These are phyloP conservation scores for Enteromius argenteus DNA, from an alignment of 2,797 vertebrate species.

Conservation along the genomic window DNA sequence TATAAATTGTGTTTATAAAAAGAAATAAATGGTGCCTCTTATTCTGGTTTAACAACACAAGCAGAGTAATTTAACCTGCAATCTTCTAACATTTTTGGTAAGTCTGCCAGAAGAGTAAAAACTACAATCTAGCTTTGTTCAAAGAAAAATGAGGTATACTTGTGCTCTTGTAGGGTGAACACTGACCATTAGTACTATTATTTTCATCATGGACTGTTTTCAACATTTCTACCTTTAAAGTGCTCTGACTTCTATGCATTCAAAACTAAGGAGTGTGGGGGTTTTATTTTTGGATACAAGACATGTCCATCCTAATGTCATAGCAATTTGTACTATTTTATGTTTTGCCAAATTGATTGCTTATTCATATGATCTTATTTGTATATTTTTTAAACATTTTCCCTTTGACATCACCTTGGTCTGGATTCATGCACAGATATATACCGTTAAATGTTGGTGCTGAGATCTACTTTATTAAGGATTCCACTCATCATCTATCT, in stretches of 20 bases:
- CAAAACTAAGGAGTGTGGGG: not conserved
- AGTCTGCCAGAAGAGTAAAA: not conserved
- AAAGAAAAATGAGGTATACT: conserved; percentile 16
- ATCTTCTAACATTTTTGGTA: conserved; percentile 22
- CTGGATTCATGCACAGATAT: not conserved
- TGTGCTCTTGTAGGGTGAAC: not conserved
- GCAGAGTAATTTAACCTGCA: conserved; percentile 11
- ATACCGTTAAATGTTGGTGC: not conserved
- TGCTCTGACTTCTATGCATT: conserved; percentile 3
- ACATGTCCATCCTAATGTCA: not conserved
- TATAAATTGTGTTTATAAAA: not conserved
- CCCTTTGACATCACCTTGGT: not conserved
- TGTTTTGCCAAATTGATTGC: not conserved
- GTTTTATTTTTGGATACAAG: not conserved
- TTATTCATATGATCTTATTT: not conserved
- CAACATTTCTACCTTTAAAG: not conserved
- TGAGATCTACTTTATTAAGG: not conserved
- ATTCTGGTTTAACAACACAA: conserved; percentile 6
- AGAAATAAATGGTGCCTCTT: not conserved
- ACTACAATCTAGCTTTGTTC: not conserved
- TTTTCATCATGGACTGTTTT: not conserved
- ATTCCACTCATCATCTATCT: not conserved
- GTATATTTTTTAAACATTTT: not conserved
- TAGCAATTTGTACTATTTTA: not conserved
- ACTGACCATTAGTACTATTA: not conserved